Percentiles rank a stretch among this genome's conserved stretches.
Conservation (phyloP, 2,888 invertebrate genomes). For the Dicranocentrus wangi region DNA sequence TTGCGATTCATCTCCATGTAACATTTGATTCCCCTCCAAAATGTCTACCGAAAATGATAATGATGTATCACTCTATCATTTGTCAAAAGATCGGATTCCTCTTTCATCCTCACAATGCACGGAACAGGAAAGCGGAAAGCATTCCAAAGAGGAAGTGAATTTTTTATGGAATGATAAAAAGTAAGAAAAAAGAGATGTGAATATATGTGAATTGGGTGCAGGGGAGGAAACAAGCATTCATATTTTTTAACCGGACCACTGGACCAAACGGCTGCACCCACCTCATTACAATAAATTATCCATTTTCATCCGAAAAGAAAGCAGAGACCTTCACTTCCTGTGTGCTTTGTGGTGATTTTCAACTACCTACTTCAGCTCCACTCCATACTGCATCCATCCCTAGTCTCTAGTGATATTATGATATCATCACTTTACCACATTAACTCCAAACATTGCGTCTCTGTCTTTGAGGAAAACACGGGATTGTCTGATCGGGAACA, state of each 20-base stretch:
- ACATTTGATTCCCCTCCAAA: too few relatives aligned
- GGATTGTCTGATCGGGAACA: not conserved
- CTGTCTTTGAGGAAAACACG: too few relatives aligned
- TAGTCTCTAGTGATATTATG: not conserved
- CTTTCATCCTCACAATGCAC: not conserved
- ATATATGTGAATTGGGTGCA: not conserved
- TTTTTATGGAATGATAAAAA: too few relatives aligned
- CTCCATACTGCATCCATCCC: not conserved
- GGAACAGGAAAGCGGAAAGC: conserved; percentile 46
- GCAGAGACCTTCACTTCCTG: conserved; percentile 37
- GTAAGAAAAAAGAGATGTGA: not conserved
- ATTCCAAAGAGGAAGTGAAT: conserved; percentile 39
- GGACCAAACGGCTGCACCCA: conserved; percentile 40
- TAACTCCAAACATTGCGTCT: too few relatives aligned
- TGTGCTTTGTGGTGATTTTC: too few relatives aligned
- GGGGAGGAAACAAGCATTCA: not conserved
- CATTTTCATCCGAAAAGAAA: conserved; percentile 36
- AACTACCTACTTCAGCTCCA: too few relatives aligned
- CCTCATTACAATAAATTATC: conserved; percentile 64
- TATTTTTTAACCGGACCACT: conserved; percentile 55
- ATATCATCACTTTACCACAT: too few relatives aligned
- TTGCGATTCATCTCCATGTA: too few relatives aligned
- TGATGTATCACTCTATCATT: too few relatives aligned
- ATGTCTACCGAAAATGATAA: too few relatives aligned
- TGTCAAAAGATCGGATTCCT: not conserved